Base-by-base conservation (phyloP, 2,888 invertebrate genomes). In the Strigamia maritima region DNA sequence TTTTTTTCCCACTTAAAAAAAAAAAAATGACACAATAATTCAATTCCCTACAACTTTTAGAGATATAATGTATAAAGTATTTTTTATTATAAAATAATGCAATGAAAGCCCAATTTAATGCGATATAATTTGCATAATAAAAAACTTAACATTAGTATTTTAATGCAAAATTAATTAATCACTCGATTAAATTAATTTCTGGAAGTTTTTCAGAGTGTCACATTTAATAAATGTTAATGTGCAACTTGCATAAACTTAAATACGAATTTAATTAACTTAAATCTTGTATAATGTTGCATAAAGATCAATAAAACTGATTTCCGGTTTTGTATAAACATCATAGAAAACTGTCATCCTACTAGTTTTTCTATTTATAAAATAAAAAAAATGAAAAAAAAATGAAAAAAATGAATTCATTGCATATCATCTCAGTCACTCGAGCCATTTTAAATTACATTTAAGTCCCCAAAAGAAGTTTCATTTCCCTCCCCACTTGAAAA, bases 141-240 rank as follows among this genome's bases (percentile, higher is more conserved):
- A 54, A 2, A 35, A 10, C 2, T 10, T 54, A 54, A 54, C n/a
- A 16, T 10, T 19, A 19, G 19, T 6, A 19, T 54, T 54, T 16
- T 54, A 54, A 54, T 54, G 54, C 54, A 54, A 22, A 54, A 54
- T 54, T 54, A 54, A 54, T 54, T 54, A 54, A 54, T 54, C 54
- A 54, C 54, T 10, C 2, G 54, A n/a, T 54, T 54, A n/a, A 54
- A 54, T 54, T 54, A 54, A 54, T 54, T 54, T 54, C 22, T 8
- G 2, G 16, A 2, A 44, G 1, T 44, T 44, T 54, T 54, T 54
- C 19, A 7, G 16, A 16, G n/a, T 44, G n/a, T 8, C 12, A 60
- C 22, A 60, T n/a, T 60, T 70, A 24, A 70, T 70, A 70, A 70
- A 70, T 70, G 24, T 14, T 14, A 70, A 28, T 28, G 14, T 24